These are phyloP conservation scores for Oryzias sinensis DNA, from an alignment of 2,797 vertebrate species.

Conservation along the genomic window DNA sequence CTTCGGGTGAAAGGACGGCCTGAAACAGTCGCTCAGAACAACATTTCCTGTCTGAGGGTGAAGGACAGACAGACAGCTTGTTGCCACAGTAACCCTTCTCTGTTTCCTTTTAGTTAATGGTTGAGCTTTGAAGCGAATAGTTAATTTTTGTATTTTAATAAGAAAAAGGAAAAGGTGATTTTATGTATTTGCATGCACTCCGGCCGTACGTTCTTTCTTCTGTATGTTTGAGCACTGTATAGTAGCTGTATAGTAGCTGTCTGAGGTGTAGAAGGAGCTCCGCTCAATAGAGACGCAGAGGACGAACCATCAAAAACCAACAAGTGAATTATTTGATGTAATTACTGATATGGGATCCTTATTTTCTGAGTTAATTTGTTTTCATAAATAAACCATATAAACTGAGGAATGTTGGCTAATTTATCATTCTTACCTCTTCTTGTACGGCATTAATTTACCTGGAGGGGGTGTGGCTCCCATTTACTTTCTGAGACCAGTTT, in stretches of 20 bases:
- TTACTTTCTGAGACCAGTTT: too few species aligned
- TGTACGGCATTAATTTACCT: too few species aligned
- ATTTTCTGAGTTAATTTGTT: constrained; percentile 87
- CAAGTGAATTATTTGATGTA: constrained; percentile 85
- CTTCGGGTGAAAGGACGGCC: not conserved
- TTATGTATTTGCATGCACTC: constrained; percentile 96
- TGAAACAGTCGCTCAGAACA: not conserved
- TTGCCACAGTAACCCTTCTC: constrained; percentile 70
- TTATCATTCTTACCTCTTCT: too few species aligned
- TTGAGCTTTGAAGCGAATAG: constrained; percentile 69
- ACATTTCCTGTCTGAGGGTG: not conserved
- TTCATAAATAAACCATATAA: constrained; percentile 91
- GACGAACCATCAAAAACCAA: constrained; percentile 71
- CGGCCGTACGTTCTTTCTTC: constrained; percentile 88
- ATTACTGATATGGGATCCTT: constrained; percentile 89
- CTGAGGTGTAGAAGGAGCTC: constrained; percentile 76
- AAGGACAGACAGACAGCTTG: constrained; percentile 36
- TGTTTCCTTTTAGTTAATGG: constrained; percentile 77
- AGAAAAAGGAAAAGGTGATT: constrained; percentile 79
- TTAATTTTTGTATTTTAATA: constrained; percentile 89
- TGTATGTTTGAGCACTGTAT: constrained; percentile 89
- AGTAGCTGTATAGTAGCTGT: constrained; percentile 93
- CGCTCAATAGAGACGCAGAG: constrained; percentile 52
- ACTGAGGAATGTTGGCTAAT: constrained; percentile 39
- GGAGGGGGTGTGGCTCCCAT: too few species aligned